Evolutionary conservation across 2,113 vertebrate species (phyloP).

Genomic region (Apodemus sylvaticus): DNA sequence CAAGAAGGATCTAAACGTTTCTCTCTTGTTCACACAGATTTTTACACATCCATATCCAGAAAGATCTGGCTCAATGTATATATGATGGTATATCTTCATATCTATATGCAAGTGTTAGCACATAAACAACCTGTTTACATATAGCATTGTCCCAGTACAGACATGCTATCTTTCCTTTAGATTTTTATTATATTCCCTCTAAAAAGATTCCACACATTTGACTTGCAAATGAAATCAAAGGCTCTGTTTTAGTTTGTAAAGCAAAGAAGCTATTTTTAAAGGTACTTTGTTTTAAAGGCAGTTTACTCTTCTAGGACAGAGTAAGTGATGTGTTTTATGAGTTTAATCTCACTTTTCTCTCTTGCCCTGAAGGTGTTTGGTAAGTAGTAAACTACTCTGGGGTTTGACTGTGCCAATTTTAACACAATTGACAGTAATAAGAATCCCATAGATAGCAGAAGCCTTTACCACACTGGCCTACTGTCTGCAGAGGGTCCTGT

Average conservation of each 20-base stretch:
- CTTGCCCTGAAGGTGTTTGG: background rate
- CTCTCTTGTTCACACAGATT: background rate
- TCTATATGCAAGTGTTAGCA: background rate
- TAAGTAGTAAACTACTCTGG: background rate
- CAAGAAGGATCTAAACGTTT: background rate
- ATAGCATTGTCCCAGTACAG: background rate
- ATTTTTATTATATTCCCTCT: background rate
- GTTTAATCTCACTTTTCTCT: conserved; percentile 32
- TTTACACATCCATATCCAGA: background rate
- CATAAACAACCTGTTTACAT: fast-evolving
- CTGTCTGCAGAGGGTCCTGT: background rate
- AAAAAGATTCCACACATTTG: background rate
- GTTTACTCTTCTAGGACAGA: background rate
- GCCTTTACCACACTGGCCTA: background rate
- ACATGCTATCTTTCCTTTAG: background rate
- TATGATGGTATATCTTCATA: background rate
- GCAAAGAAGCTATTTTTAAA: conserved; percentile 42
- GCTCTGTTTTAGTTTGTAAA: conserved; percentile 1
- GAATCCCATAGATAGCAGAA: background rate
- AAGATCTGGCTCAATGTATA: background rate
- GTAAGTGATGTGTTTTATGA: conserved; percentile 4
- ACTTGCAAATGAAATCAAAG: background rate
- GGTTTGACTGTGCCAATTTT: background rate
- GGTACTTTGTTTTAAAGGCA: background rate
- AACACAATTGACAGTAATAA: background rate